These are phyloP conservation scores for Zoroaster sp. DNA, from an alignment of 53 echinoderm and acorn worm genomes.

Conservation along the genomic window DNA sequence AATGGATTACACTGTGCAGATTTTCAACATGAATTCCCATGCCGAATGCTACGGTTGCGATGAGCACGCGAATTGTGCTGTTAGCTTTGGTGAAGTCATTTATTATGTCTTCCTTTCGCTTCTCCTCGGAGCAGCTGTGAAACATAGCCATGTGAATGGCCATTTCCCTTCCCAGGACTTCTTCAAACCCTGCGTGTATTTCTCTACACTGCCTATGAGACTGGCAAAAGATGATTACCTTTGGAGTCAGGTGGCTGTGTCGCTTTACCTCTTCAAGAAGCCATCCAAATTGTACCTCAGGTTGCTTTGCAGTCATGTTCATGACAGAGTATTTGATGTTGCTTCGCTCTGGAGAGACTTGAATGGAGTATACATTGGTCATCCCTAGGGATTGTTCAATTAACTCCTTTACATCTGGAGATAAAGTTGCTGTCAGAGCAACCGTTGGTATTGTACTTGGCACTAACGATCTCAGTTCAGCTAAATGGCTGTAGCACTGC, in stretches of 20 bases:
- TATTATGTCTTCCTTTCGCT: background rate
- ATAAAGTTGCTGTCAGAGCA: conserved; percentile 24
- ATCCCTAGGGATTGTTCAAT: background rate
- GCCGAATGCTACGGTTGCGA: conserved; percentile 54
- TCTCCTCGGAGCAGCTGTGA: background rate
- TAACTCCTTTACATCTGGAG: background rate
- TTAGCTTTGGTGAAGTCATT: conserved; percentile 5
- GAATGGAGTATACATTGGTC: background rate
- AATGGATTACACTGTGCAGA: conserved; percentile 15
- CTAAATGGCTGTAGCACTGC: background rate
- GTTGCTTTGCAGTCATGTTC: background rate
- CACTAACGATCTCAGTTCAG: conserved; percentile 4
- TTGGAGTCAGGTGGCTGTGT: background rate
- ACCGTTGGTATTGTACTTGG: background rate
- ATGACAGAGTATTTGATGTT: background rate
- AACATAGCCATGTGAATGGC: background rate
- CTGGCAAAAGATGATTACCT: background rate
- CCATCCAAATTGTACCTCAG: background rate
- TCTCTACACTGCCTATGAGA: background rate
- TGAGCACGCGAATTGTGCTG: conserved; percentile 25
- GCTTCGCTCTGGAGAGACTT: background rate
- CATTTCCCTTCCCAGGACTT: background rate
- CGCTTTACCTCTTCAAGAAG: background rate
- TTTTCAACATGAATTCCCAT: conserved; percentile 52
- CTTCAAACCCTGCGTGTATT: background rate